These are phyloP conservation scores for Amphiprion clarkii DNA, from an alignment of 2,797 vertebrate species.

Conservation along the genomic window DNA sequence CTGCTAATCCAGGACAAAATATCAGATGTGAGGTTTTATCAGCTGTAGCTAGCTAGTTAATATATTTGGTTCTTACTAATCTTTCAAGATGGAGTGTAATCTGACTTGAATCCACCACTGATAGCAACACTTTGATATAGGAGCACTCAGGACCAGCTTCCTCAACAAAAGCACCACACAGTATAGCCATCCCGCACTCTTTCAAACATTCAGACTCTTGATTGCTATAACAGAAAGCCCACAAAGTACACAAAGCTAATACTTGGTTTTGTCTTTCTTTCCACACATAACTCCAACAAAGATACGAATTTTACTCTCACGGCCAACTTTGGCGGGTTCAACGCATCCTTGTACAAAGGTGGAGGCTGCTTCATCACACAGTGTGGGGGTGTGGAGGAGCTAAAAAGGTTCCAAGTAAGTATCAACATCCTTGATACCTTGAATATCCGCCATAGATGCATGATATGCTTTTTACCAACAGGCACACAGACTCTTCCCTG, in stretches of 20 bases:
- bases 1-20: too few relatives aligned
- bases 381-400: slow-evolving; percentile 90
- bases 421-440: not conserved
- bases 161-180: too few relatives aligned
- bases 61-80: too few relatives aligned
- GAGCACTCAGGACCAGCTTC: too few relatives aligned
- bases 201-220: not conserved
- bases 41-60: too few relatives aligned
- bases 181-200: not conserved
- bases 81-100: too few relatives aligned
- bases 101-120: too few relatives aligned
- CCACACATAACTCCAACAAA: slow-evolving; percentile 54
- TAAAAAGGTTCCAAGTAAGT: slow-evolving; percentile 89
- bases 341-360: slow-evolving; percentile 79
- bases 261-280: not conserved
- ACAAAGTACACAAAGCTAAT: not conserved
- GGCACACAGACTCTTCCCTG: not conserved
- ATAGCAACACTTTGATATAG: too few relatives aligned
- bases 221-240: too few relatives aligned
- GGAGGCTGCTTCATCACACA: slow-evolving; percentile 87
- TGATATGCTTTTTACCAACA: not conserved
- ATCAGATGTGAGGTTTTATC: too few relatives aligned
- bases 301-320: slow-evolving; percentile 80
- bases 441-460: not conserved
- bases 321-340: slow-evolving; percentile 80